Base-by-base conservation (phyloP, 2,113 vertebrate genomes). In the Illadopsis cleaveri region DNA sequence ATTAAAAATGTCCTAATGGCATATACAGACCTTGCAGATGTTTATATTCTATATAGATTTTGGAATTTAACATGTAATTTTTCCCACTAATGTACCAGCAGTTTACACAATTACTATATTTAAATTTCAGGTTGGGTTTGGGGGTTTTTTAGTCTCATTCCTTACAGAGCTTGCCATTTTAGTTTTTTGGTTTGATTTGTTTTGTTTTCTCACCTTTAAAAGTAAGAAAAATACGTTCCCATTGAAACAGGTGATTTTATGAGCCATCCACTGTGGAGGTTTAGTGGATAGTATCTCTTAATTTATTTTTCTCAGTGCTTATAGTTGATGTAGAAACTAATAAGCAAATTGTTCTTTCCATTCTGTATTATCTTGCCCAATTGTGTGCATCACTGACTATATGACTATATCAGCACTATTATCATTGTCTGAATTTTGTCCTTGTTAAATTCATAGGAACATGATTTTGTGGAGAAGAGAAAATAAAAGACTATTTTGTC, bases 381-480 rank as follows among this genome's bases (percentile, higher is more conserved):
- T 66, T 80, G 7, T 62, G 16, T 69, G 31, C 61, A 73, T 65
- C 45, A 86, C 25, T 80, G 33, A 57, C 9, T 80, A 6, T 57
- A 31, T 60, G 31, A 69, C 15, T 76, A 5, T 57, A 80, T 56
- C 44, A 90, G 20, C 58, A 83, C 45, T 54, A 50, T 79, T 37
- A 57, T 65, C 33, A 58, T 33, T 54, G 27, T 21, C 44, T 90
- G 62, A 70, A 82, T 73, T 51, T 79, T 89, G 24, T 50, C 45
- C 42, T 89, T 82, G 61, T 57, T 89, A 89, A 80, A 54, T 69
- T 88, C 51, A 50, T 16, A 89, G 14, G 11, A 89, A 68, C 33
- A 78, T 21, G 48, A 78, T 82, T 96, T 65, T 75, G 23, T 56
- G 13, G 14, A n/a, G 20, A 72, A 75, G 18, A 62, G 47, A 66